A percentile compares a stretch with the other conserved stretches of the same genome.
Conservation (phyloP, 2,113 vertebrate genomes). For the Sciurus niger region DNA sequence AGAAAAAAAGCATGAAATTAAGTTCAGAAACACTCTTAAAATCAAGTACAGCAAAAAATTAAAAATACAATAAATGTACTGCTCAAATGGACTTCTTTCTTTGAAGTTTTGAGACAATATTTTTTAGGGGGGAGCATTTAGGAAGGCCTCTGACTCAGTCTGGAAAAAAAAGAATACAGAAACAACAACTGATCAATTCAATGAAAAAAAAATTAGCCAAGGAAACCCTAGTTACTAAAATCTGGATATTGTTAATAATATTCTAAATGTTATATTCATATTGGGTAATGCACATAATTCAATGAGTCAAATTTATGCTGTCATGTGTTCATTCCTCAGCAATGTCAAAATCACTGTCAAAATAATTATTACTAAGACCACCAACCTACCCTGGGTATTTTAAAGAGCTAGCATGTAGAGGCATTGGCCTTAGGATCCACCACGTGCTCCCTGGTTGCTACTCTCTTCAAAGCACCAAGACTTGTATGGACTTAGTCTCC, state of each 20-base stretch:
- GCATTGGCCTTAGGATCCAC: not conserved
- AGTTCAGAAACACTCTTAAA: conserved; percentile 42
- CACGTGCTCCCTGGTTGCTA: not conserved
- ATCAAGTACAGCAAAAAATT: not conserved
- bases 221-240: not conserved
- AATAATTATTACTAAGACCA: not conserved
- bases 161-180: not conserved
- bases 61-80: not conserved
- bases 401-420: not conserved
- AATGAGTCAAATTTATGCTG: not conserved
- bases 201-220: not conserved
- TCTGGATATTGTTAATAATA: not conserved
- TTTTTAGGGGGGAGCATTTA: not conserved
- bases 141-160: not conserved
- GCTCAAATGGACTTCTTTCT: not conserved
- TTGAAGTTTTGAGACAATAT: not conserved
- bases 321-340: not conserved
- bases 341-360: not conserved
- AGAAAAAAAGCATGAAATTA: not conserved
- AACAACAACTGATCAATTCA: not conserved
- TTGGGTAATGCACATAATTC: not conserved
- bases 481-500: not conserved
- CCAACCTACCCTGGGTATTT: not conserved
- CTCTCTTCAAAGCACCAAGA: not conserved
- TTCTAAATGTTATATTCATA: not conserved